Percentiles rank a stretch among this genome's conserved stretches.
Conservation (phyloP, 2,113 vertebrate species). For the Phalacrocorax brasilianus region DNA sequence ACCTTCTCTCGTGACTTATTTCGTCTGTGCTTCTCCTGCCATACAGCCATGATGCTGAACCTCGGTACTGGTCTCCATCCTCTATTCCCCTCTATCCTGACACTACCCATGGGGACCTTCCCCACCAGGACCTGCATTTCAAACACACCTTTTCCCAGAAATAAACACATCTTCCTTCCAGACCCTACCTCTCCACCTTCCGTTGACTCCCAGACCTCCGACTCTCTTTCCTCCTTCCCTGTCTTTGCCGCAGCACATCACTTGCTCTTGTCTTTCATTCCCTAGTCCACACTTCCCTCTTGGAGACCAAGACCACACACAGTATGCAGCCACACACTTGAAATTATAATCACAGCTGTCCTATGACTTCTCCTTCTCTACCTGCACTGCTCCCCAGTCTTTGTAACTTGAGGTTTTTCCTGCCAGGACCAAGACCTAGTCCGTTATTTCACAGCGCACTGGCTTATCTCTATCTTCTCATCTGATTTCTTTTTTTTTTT, state of each 20-base stretch:
- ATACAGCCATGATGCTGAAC: too few relatives aligned
- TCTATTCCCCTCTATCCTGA: background rate
- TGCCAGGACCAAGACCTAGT: background rate
- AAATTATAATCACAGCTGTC: background rate
- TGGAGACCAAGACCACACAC: background rate
- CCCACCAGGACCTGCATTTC: background rate
- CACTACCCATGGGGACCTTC: background rate
- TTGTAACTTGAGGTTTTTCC: background rate
- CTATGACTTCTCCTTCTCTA: background rate
- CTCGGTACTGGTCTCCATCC: background rate
- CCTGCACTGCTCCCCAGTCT: background rate
- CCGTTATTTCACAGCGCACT: background rate
- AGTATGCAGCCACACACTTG: background rate
- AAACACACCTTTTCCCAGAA: background rate
- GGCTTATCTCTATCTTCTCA: background rate
- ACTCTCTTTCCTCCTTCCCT: background rate
- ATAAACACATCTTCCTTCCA: background rate
- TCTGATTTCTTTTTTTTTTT: background rate
- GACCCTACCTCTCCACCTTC: background rate
- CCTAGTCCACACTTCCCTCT: background rate
- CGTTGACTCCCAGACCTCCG: background rate
- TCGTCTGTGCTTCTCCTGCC: background rate
- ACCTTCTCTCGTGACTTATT: background rate
- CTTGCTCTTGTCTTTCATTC: background rate
- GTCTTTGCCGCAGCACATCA: background rate